Conservation (phyloP, 2,888 invertebrate species). For the Amphipoea lucens region DNA sequence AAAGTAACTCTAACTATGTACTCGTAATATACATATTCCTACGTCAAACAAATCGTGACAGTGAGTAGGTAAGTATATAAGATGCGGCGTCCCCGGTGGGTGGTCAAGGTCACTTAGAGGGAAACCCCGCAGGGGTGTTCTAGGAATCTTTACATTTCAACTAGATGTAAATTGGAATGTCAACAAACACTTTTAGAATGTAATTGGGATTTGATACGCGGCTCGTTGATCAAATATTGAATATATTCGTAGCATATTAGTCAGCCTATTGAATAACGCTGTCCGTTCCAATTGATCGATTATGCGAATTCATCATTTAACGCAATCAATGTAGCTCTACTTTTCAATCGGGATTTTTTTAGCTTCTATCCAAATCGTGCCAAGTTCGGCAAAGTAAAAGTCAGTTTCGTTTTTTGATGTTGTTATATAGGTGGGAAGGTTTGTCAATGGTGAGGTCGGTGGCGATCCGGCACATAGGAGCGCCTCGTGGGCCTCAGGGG, state of each 20-base stretch:
- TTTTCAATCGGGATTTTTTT: slow-evolving; percentile 29
- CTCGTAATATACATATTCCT: slow-evolving; percentile 60
- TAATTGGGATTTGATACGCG: slow-evolving; percentile 31
- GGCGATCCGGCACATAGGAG: slow-evolving; percentile 83
- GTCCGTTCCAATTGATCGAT: slow-evolving; percentile 54
- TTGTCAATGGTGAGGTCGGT: slow-evolving; percentile 70
- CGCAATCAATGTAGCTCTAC: slow-evolving; percentile 46
- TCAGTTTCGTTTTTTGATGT: slow-evolving; percentile 55
- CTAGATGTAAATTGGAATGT: slow-evolving; percentile 64
- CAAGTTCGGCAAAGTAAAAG: slow-evolving; percentile 57
- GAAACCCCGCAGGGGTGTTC: slow-evolving; percentile 79
- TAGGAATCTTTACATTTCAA: slow-evolving; percentile 76
- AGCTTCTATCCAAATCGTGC: slow-evolving; percentile 42
- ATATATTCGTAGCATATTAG: slow-evolving; percentile 36
- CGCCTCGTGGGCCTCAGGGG: slow-evolving; percentile 84
- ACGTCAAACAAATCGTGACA: slow-evolving; percentile 74
- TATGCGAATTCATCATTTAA: slow-evolving; percentile 54
- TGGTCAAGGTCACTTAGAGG: slow-evolving; percentile 82
- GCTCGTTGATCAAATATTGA: slow-evolving; percentile 40
- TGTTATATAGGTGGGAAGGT: slow-evolving; percentile 58
- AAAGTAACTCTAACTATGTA: slow-evolving; percentile 59
- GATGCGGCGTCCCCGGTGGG: slow-evolving; percentile 79
- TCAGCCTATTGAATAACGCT: slow-evolving; percentile 50
- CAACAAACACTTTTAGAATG: slow-evolving; percentile 48
- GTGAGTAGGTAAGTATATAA: slow-evolving; percentile 77